Percentiles rank a stretch among this genome's conserved stretches.
Conservation (phyloP, 2,888 invertebrate species). For the Masnerella sp. region DNA sequence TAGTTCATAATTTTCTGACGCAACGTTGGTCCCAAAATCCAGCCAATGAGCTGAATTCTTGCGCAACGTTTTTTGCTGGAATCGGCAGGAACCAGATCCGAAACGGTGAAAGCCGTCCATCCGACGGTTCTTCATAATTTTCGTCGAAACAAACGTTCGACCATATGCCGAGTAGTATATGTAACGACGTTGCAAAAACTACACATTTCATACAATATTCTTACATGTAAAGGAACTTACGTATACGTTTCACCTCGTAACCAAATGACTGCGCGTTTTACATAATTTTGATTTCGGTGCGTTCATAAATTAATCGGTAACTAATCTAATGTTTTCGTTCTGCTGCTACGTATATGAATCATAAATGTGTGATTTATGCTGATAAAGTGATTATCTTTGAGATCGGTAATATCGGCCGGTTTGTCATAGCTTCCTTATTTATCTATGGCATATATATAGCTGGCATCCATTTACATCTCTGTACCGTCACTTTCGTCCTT, state of each 20-base stretch:
- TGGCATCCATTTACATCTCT: conserved; percentile 25
- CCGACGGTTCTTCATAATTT: too few species aligned
- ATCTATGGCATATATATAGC: conserved; percentile 31
- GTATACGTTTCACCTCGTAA: conserved; percentile 2
- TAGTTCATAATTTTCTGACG: too few species aligned
- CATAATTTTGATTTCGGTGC: conserved; percentile 22
- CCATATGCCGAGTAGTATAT: too few species aligned
- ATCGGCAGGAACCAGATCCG: conserved; percentile 70
- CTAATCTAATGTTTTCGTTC: conserved; percentile 10
- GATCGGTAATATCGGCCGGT: conserved; percentile 21
- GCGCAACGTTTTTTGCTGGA: conserved; percentile 64
- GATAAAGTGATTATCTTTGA: conserved; percentile 40
- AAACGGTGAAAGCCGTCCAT: conserved; percentile 73
- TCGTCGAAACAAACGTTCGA: too few species aligned
- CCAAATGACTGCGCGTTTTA: conserved; percentile 8
- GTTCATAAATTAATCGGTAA: conserved; percentile 16
- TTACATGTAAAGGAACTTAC: conserved; percentile 43
- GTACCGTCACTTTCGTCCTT: background rate
- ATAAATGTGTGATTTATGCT: conserved; percentile 35
- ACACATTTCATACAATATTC: too few species aligned
- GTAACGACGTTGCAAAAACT: too few species aligned
- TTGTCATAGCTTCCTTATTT: conserved; percentile 31
- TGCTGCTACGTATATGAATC: conserved; percentile 10
- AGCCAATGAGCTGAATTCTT: too few species aligned
- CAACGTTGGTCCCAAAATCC: conserved; percentile 1